These are phyloP conservation scores for Stomatorhinus walkeri DNA, from an alignment of 2,797 vertebrate species.

Conservation along the genomic window DNA sequence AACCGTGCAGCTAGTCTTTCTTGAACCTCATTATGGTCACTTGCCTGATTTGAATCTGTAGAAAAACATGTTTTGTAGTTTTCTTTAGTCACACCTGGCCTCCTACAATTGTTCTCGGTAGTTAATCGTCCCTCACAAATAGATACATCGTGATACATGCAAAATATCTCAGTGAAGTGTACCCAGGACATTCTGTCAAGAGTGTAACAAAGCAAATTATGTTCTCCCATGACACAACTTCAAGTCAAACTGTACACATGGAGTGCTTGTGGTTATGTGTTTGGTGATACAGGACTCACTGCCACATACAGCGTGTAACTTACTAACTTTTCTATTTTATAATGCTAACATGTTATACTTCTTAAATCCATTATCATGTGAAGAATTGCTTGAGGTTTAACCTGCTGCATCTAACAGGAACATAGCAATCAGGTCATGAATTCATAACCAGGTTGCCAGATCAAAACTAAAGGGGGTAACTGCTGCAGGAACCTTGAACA, in stretches of 20 bases:
- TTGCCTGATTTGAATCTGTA: background rate
- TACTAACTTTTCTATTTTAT: background rate
- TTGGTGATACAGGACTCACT: background rate
- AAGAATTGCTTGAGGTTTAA: background rate
- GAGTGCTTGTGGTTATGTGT: background rate
- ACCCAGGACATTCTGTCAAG: background rate
- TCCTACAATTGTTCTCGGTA: background rate
- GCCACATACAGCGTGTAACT: background rate
- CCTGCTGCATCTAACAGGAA: background rate
- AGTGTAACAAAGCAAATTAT: background rate
- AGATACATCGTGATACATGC: background rate
- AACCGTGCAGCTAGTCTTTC: background rate
- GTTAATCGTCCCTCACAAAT: background rate
- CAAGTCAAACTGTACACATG: background rate
- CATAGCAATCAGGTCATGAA: background rate
- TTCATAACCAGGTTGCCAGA: background rate
- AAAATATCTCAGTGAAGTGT: background rate
- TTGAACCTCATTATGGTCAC: slow-evolving; percentile 11
- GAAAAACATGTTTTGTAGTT: background rate
- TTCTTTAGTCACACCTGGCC: background rate
- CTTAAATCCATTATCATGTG: background rate
- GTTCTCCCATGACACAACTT: background rate
- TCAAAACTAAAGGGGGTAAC: background rate
- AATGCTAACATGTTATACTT: background rate
- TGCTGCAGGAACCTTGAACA: background rate